Evolutionary conservation across 1,140 invertebrate species (phyloP).

Genomic region (Orchestia grillus): DNA sequence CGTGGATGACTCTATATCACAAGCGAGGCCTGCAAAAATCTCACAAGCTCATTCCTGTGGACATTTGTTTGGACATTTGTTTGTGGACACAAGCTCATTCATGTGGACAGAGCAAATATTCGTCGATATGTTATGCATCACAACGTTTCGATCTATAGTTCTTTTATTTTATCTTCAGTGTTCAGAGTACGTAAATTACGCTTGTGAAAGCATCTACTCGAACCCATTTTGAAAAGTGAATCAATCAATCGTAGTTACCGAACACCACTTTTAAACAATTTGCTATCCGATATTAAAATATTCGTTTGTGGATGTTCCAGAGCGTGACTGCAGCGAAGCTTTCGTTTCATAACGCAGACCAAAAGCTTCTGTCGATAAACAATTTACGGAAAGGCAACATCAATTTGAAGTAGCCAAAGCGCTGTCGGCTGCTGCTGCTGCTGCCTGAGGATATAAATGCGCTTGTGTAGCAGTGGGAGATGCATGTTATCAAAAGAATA

Average conservation of each 20-base stretch:
- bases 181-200: not conserved
- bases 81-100: no score
- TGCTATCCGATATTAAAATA: not conserved
- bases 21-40: not conserved
- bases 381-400: not conserved
- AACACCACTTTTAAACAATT: not conserved
- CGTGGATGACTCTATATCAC: not conserved
- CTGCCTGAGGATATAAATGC: not conserved
- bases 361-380: slow-evolving; percentile 1
- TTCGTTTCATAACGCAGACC: not conserved
- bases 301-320: not conserved
- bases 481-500: not conserved
- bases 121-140: not conserved
- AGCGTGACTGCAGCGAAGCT: not conserved
- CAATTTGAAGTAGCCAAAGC: not conserved
- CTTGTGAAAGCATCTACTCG: not conserved
- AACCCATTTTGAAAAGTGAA: not conserved
- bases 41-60: not conserved
- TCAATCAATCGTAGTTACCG: not conserved
- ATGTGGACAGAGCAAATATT: not conserved
- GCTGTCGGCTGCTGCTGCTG: not conserved
- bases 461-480: not conserved
- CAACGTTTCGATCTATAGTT: not conserved
- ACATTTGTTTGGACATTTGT: no score
- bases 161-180: not conserved